Evolutionary conservation across 1,140 invertebrate genomes (phyloP), one percentile per base, ranked within the genome.

Genomic region (Drosophila nikananu): DNA sequence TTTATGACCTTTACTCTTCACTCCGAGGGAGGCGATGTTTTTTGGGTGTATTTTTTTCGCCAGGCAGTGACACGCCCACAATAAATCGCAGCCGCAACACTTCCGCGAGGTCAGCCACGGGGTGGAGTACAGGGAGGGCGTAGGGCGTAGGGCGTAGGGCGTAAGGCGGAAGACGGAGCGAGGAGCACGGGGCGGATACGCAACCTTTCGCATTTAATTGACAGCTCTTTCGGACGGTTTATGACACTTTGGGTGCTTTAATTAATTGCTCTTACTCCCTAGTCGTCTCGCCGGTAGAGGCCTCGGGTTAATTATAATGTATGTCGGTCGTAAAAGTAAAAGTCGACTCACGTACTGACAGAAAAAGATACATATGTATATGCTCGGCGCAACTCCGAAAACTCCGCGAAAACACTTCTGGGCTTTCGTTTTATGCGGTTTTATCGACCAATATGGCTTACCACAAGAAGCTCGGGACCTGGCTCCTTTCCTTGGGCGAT

Each of bases 271-370:
- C 73, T 64, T 67, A 65, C 65, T 57, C 66, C 72, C 67, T 63
- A 64, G 62, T 27, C 71, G 19, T 35, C 52, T 46, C 44, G 23
- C 17, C 12, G 17, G 25, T 7, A 19, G n/a, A 5, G 30, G 39
- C 63, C 27, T 63, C 68, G 62, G 59, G 48, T 84, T 87, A 87
- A 87, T 89, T 87, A 84, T 87, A 87, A 81, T 89, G 84, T 84
- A 72, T 84, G 84, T 87, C 66, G 57, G 81, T 79, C 81, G 77
- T 84, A 70, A 87, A 87, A 73, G 67, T 77, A 80, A 87, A 81
- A 83, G 80, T 81, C 83, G 65, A 58, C 62, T 86, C 83, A 86
- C 83, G 67, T 82, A 76, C 59, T 10, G 5, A 21, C 2, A n/a
- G 25, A 39, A 30, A 12, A 37, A 25, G 12, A 32, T 13, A 52